Base-by-base conservation (phyloP, 2,797 vertebrate species). In the Loris lydekkerianus region DNA sequence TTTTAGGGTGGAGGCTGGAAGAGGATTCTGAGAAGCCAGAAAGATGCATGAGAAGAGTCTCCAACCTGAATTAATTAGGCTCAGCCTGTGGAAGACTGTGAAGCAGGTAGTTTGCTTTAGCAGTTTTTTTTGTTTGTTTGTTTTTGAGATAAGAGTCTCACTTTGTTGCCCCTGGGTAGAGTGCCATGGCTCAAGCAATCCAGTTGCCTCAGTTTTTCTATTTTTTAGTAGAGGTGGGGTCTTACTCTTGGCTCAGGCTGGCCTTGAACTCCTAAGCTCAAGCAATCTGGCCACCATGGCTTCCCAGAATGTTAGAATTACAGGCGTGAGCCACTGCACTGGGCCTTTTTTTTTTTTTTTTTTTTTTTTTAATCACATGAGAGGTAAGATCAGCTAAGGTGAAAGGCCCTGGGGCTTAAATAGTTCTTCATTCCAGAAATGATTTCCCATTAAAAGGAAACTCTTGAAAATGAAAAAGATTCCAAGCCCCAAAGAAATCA, bases 361-460 rank as follows among this genome's bases (percentile, higher is more conserved):
- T 49, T 53, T 56, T 88, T 72, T 77, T 89, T 91, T 3, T 13
- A 72, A 90, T 88, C 49, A 84, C 9, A n/a, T 8, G 34, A 56
- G 31, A 89, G 72, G 43, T 78, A 82, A 92, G 29, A 85, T 49
- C 77, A 86, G 34, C 8, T 88, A 90, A 87, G 43, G 67, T 84
- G 72, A 80, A 86, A 90, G 70, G 65, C 21, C 31, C 43, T 27
- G 8, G 21, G 90, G 49, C 56, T 92, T 86, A 83, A 56, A 60
- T 10, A 61, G 46, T n/a, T 95, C 76, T 95, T 83, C 43, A 69
- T 93, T 94, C 75, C 31, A 43, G 73, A 86, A 91, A 25, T 89
- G 60, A 67, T 80, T 96, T 93, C 80, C 80, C 86, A 82, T 53
- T 81, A 70, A 95, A 76, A 94, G 17, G 18, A 83, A 37, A 88